Conservation (phyloP, 2,888 invertebrate genomes). For the Masnerella sp. region DNA sequence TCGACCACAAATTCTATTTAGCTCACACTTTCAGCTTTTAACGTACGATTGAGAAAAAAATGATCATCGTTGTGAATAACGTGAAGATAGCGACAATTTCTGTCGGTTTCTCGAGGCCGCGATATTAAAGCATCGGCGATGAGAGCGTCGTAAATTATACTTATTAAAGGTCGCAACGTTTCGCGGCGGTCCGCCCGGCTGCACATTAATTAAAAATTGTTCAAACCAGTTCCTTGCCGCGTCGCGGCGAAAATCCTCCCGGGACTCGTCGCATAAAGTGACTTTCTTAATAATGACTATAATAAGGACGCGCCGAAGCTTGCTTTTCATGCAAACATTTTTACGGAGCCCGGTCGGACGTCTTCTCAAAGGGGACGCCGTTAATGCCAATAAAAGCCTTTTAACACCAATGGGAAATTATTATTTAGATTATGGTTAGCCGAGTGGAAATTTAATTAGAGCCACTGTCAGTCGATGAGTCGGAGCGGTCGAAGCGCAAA, state of each 20-base stretch:
- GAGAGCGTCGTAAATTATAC: slow-evolving; percentile 47
- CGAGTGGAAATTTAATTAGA: slow-evolving; percentile 51
- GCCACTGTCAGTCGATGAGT: slow-evolving; percentile 44
- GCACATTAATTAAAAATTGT: slow-evolving; percentile 66
- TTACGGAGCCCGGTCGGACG: slow-evolving; percentile 13
- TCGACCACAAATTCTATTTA: too few relatives aligned
- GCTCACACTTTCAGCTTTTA: too few relatives aligned
- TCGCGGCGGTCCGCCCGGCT: slow-evolving; percentile 35
- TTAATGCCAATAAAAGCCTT: slow-evolving; percentile 51
- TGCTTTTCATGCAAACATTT: slow-evolving; percentile 57
- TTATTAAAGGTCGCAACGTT: slow-evolving; percentile 54
- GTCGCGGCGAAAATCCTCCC: slow-evolving; percentile 41
- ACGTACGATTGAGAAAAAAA: too few relatives aligned
- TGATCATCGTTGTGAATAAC: too few relatives aligned
- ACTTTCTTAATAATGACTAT: slow-evolving; percentile 57
- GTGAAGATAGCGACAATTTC: too few relatives aligned
- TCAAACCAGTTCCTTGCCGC: slow-evolving; percentile 57
- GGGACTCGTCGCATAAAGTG: slow-evolving; percentile 52
- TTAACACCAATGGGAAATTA: slow-evolving; percentile 46
- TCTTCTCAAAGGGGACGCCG: slow-evolving; percentile 28
- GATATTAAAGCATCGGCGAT: slow-evolving; percentile 41
- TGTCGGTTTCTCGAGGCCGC: slow-evolving; percentile 14
- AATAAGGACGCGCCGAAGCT: slow-evolving; percentile 55
- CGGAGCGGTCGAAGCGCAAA: slow-evolving; percentile 21
- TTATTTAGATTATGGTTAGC: slow-evolving; percentile 52